A percentile compares a stretch with the other conserved stretches of the same genome.
phyloP scores from a whole-genome alignment of 2,113 vertebrate species.

The Daphoenositta chrysoptera region DNA sequence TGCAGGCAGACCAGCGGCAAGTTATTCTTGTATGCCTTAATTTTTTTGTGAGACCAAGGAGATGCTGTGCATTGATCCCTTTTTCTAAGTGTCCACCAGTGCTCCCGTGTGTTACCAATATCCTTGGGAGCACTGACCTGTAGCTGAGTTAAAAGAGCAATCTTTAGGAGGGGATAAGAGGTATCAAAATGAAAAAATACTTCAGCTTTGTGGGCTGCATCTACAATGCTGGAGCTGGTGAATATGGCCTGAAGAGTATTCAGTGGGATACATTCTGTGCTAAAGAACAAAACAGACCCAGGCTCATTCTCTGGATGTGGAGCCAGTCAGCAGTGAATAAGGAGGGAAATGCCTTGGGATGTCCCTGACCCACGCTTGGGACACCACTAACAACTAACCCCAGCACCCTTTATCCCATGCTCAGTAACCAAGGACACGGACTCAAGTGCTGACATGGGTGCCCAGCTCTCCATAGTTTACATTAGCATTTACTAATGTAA shows the following conservation, averaged over 20 bases:
- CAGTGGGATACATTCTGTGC: neutral
- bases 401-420: neutral
- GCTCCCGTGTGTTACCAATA: accelerated
- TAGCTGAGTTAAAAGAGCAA: neutral
- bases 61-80: neutral
- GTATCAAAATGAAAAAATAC: neutral
- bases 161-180: neutral
- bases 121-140: neutral
- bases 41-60: neutral
- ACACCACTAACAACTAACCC: neutral
- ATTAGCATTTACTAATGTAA: neutral
- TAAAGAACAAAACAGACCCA: neutral
- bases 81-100: neutral
- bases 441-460: accelerated
- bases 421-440: neutral
- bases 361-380: neutral
- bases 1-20: neutral
- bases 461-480: neutral
- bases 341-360: neutral
- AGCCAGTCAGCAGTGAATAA: neutral
- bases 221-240: neutral
- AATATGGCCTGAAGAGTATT: neutral
- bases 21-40: neutral
- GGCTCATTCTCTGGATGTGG: neutral
- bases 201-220: neutral